phyloP scores from a whole-genome alignment of 2,113 vertebrate genomes.

The Rhea pennata region DNA sequence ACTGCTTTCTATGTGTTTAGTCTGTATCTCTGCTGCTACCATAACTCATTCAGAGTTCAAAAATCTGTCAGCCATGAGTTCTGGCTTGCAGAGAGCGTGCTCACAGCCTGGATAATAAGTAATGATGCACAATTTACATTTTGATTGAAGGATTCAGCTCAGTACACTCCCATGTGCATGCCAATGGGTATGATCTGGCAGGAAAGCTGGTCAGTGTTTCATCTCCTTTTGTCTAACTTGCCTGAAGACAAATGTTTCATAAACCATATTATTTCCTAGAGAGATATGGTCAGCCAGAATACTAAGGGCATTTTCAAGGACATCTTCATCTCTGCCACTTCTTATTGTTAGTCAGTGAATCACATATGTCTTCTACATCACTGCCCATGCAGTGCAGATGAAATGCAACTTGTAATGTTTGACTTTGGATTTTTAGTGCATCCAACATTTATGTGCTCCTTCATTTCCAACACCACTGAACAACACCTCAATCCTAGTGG shows the following conservation, averaged over 20 bases:
- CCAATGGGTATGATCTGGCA: not conserved
- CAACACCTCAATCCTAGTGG: not conserved
- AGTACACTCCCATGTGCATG: not conserved
- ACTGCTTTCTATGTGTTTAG: not conserved
- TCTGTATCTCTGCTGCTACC: not conserved
- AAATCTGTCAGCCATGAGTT: constrained; percentile 25
- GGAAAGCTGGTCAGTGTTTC: not conserved
- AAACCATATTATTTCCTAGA: constrained; percentile 21
- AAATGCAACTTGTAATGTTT: not conserved
- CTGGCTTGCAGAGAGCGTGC: constrained; percentile 14
- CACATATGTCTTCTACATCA: not conserved
- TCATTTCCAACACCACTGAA: not conserved
- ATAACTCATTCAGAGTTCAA: constrained; percentile 19
- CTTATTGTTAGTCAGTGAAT: constrained; percentile 17
- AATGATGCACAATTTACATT: constrained; percentile 37
- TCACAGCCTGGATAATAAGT: constrained; percentile 24
- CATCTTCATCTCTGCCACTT: constrained; percentile 24
- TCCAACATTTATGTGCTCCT: constrained; percentile 1
- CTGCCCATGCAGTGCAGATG: constrained; percentile 9
- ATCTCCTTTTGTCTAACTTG: not conserved
- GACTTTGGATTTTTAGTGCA: constrained; percentile 7
- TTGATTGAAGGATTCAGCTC: constrained; percentile 43
- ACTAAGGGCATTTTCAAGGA: constrained; percentile 40
- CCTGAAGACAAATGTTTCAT: constrained; percentile 37
- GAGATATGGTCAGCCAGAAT: constrained; percentile 44